Base-by-base conservation (phyloP, 1,140 invertebrate species). In the Drosophila erecta region DNA sequence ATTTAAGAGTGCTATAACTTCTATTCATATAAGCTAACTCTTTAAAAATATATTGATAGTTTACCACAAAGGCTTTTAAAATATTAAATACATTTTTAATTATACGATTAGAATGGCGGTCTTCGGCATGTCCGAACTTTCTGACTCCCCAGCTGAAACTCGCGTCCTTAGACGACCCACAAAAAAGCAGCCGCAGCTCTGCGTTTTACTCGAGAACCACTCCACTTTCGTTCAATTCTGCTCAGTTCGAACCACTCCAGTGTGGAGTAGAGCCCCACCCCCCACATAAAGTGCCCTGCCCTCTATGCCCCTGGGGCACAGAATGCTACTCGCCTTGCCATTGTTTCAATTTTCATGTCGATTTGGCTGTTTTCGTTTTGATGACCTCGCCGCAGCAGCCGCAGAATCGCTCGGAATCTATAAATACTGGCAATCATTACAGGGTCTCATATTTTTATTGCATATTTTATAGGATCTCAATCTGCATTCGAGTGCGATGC, bases 341-440 rank as follows among this genome's bases (percentile, higher is more conserved):
- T 87, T 87, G 83, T 87, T 87, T 87, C 83, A 89, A 79, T 87
- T 87, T 87, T 44, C 76, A 79, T 87, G 81, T 84, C 80, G 70
- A 43, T 71, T 66, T 61, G 54, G 67, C 78, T 69, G 70, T 85
- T 86, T 79, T 79, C 66, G 80, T 86, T 81, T 76, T 87, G 83
- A 87, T 86, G 83, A 86, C 79, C 83, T 79, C 81, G 78, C 61
- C 54, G 35, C 50, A 58, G 55, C 44, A 22, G 58, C 46, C 58
- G 47, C 47, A 51, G 57, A 65, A 62, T 55, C 59, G 76, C 59
- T 66, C 24, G 37, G 54, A 76, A 71, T 72, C 83, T 86, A 81
- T 87, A 86, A 86, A 87, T 76, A 74, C 81, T 67, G 57, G 75
- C 74, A 80, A 79, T 69, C 71, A 74, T 74, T 76, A 79, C 30